phyloP scores from a whole-genome alignment of 2,113 vertebrate genomes.

The Brevimyrus niger region DNA sequence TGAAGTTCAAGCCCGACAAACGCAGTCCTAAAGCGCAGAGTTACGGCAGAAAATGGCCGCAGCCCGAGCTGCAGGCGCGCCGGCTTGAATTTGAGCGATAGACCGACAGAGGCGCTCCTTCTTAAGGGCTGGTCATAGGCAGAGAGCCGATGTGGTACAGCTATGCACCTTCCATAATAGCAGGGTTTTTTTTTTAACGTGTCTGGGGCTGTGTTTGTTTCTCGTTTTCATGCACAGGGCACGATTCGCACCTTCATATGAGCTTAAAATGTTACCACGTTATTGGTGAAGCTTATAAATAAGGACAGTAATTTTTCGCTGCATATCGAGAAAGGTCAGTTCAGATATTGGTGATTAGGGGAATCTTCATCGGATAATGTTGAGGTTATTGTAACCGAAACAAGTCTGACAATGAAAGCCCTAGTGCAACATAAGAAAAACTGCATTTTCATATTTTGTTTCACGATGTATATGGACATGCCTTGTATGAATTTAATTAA shows the following conservation, averaged over 20 bases:
- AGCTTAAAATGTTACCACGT: background rate
- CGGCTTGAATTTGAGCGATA: constrained; percentile 63
- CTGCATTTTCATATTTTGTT: background rate
- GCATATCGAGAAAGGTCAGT: background rate
- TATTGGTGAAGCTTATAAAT: background rate
- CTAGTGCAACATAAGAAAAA: background rate
- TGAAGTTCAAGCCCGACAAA: constrained; percentile 48
- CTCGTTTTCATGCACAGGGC: background rate
- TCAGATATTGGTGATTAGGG: background rate
- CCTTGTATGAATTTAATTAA: background rate
- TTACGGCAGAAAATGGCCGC: constrained; percentile 88
- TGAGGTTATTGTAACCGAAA: background rate
- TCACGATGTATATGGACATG: background rate
- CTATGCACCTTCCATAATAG: constrained; percentile 2
- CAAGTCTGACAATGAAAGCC: background rate
- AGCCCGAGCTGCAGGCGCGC: constrained; percentile 56
- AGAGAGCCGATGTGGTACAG: constrained; percentile 23
- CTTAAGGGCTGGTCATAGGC: constrained; percentile 32
- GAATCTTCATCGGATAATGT: background rate
- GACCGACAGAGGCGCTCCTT: constrained; percentile 60
- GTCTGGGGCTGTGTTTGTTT: background rate
- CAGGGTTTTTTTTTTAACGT: background rate
- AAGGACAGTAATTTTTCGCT: background rate
- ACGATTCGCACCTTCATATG: background rate
- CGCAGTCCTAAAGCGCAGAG: constrained; percentile 17